Base-by-base conservation (phyloP, 2,797 vertebrate genomes). In the Alcedo quadribrachys region DNA sequence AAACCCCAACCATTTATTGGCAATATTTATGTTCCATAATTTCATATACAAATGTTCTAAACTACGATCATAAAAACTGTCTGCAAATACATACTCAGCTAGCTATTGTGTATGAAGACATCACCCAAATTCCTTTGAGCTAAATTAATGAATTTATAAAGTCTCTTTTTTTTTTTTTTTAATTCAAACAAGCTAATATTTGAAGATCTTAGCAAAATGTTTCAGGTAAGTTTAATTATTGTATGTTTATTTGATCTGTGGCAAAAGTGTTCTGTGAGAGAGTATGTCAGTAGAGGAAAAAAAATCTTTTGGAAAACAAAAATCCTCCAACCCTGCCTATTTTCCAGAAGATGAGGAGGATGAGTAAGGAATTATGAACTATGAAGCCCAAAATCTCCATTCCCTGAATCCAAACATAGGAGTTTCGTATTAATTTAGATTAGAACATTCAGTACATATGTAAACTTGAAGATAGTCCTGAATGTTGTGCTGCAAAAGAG, bases 311-410 rank as follows among this genome's bases (percentile, higher is more conserved):
- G 8, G 46, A 20, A 70, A 87, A 55, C 5, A 24, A 37, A 33
- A 25, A 9, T 65, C 50, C 32, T 13, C 43, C n/a, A 42, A 0
- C 1, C 35, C 11, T 53, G 5, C 7, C 6, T 2, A 3, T 74
- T 78, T 77, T 61, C 20, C 15, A 17, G 27, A 73, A 66, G 11
- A 53, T 9, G 22, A 57, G 50, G 5, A 76, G 0, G 4, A 22
- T 30, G 68, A 61, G 8, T 50, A 74, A 81, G 6, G 4, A 37
- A 55, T 19, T 51, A 21, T 14, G 25, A 92, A 58, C 14, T 63
- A 15, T 5, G 4, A 65, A 48, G 28, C 4, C 12, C 32, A 32
- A 57, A 71, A 42, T 42, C 9, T 81, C 28, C 2, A 42, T 69
- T 80, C 15, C 15, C 61, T 85, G 65, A 7, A 55, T 48, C 15